Conservation (phyloP, 2,888 invertebrate genomes). For the Dynastes grantii region DNA sequence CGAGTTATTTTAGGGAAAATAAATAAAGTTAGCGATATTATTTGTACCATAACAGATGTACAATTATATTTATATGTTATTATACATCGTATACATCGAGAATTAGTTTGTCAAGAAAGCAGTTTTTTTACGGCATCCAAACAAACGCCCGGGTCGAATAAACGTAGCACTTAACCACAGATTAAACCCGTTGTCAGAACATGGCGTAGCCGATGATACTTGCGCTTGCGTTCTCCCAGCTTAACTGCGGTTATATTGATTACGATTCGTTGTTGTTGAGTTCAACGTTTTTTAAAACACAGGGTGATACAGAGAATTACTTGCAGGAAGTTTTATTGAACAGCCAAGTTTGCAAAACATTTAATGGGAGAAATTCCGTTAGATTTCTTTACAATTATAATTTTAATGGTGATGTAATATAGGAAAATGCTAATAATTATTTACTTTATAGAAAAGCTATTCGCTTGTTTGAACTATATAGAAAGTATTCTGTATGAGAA, state of each 20-base stretch:
- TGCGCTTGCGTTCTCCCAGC: constrained; percentile 33
- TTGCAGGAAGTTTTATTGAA: too few relatives aligned
- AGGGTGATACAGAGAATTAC: too few relatives aligned
- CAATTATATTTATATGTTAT: not conserved
- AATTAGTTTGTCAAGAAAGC: not conserved
- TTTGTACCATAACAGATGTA: too few relatives aligned
- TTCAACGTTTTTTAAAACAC: not conserved
- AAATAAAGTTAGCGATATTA: not conserved
- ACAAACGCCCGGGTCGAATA: not conserved
- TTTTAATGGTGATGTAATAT: too few relatives aligned
- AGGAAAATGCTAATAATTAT: too few relatives aligned
- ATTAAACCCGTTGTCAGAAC: constrained; percentile 33
- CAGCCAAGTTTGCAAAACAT: too few relatives aligned
- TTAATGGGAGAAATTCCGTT: too few relatives aligned
- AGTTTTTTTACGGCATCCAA: not conserved
- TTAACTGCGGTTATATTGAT: constrained; percentile 49
- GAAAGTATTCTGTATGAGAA: too few relatives aligned
- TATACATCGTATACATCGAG: not conserved
- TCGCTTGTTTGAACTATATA: too few relatives aligned
- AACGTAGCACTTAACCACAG: constrained; percentile 32
- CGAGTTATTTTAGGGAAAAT: constrained; percentile 6
- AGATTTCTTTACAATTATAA: too few relatives aligned
- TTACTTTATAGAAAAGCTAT: too few relatives aligned
- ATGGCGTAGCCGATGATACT: constrained; percentile 23
- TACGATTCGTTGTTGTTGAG: constrained; percentile 14